Evolutionary conservation across 2,888 invertebrate species (phyloP), one percentile per base, ranked within the genome.

Genomic region (Pedicia rivosa): DNA sequence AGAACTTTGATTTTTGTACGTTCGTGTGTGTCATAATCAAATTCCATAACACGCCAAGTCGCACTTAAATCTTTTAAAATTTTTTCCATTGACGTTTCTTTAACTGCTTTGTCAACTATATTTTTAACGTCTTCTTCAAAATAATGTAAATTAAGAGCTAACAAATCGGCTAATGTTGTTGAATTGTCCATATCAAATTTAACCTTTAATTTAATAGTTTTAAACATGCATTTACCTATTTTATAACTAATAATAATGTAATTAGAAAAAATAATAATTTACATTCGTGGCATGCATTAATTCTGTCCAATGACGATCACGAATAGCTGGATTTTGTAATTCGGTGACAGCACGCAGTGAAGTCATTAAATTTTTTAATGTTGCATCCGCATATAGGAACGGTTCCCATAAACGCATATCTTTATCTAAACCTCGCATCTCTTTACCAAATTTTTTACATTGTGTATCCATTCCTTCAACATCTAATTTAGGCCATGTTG

Each of bases 51-150:
- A 1, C 74, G 66, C 92, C 94, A 94, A 0, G 78, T 83, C 4
- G 66, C 65, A 41, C 81, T 74, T 49, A 95, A 64, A 55, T 94
- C 94, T 46, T 78, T 78, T 7, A 95, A 66, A 1, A 80, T 75
- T 58, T 92, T 92, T 55, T 94, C 94, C 90, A 94, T 94, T n/a
- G 77, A 80, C 70, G 83, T 80, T 65, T 94, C 95, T 55, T 94
- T 94, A 1, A 91, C 88, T 1, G 92, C 87, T 58, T 91, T 91
- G 53, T 94, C 94, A 1, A 94, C 94, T 47, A 91, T 91, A 44
- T 82, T 83, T 52, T 90, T 86, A 0, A 91, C 91, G 55, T 94
- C 92, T 45, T 94, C 94, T 62, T 94, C 94, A 54, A 70, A 94
- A 50, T 90, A 79, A 57, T 95, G 91, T 2, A 95, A 68, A 52